A percentile compares a stretch with the other conserved stretches of the same genome.
These are phyloP conservation scores for Batillaria attramentaria DNA, from an alignment of 1,140 invertebrate genomes.

Conservation along the genomic window DNA sequence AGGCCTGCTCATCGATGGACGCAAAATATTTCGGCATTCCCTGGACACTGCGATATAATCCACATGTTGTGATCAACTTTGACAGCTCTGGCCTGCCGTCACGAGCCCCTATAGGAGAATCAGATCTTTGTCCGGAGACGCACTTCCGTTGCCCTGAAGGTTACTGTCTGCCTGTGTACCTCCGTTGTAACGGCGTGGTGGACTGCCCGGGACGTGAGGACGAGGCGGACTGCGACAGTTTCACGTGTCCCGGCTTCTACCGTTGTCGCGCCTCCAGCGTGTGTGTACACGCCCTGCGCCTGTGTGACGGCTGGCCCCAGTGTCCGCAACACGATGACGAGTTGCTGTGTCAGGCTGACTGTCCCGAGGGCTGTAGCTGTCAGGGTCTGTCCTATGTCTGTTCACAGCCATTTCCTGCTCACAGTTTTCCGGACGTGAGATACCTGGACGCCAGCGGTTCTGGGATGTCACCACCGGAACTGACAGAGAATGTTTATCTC, in stretches of 20 bases:
- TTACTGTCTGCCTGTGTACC: constrained; percentile 14
- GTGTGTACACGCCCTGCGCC: constrained; percentile 25
- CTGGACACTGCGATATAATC: not conserved
- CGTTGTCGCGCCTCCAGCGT: constrained; percentile 18
- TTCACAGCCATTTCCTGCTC: not conserved
- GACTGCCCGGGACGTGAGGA: constrained; percentile 17
- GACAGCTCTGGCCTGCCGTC: not conserved
- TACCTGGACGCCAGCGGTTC: constrained; percentile 7
- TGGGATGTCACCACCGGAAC: not conserved
- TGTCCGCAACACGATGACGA: constrained; percentile 40
- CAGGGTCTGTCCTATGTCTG: constrained; percentile 15
- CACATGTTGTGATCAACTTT: constrained; percentile 1
- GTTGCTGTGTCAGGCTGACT: constrained; percentile 19
- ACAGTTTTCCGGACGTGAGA: not conserved
- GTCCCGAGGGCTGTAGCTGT: constrained; percentile 46
- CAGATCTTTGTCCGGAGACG: constrained; percentile 5
- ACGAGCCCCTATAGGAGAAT: not conserved
- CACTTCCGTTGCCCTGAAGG: constrained; percentile 16
- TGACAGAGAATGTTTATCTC: not conserved
- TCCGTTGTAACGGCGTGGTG: constrained; percentile 21
- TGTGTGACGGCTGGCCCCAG: constrained; percentile 29
- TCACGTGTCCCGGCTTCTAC: constrained; percentile 32
- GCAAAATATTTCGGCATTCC: not conserved
- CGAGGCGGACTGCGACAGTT: constrained; percentile 8
- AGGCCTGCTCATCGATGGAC: not conserved